These are phyloP conservation scores for Bolinopsis microptera DNA, from an alignment of 37 sponge, comb jelly and placozoan genomes.

Conservation along the genomic window DNA sequence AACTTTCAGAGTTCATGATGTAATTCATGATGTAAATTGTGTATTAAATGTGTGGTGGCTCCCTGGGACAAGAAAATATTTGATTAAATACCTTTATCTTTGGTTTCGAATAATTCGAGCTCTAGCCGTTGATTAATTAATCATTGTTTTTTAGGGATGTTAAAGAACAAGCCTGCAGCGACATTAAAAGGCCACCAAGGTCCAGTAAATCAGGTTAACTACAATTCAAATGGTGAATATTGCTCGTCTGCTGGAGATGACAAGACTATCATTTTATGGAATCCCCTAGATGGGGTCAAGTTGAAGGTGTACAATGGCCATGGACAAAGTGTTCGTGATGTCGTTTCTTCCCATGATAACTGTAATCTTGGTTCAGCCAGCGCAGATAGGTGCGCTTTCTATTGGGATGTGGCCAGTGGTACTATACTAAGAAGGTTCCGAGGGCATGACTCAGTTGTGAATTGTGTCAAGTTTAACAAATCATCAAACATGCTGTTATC, in stretches of 20 bases:
- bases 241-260: slow-evolving; percentile 50
- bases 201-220: neutral
- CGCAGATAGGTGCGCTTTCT: slow-evolving; percentile 59
- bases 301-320: slow-evolving; percentile 29
- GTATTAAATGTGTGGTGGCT: too few relatives aligned
- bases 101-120: too few relatives aligned
- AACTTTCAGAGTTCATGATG: too few relatives aligned
- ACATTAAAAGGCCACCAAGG: slow-evolving; percentile 21
- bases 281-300: slow-evolving; percentile 11
- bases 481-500: slow-evolving; percentile 13
- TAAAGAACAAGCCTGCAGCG: neutral
- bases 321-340: slow-evolving; percentile 26
- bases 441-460: slow-evolving; percentile 40
- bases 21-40: too few relatives aligned
- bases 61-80: too few relatives aligned
- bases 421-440: slow-evolving; percentile 7
- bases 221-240: slow-evolving; percentile 36
- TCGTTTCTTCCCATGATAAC: slow-evolving; percentile 37
- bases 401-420: slow-evolving; percentile 58
- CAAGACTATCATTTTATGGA: slow-evolving; percentile 51
- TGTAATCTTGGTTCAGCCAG: slow-evolving; percentile 5
- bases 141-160: too few relatives aligned
- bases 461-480: slow-evolving; percentile 20
- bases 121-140: too few relatives aligned
- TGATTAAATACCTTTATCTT: too few relatives aligned